These are phyloP conservation scores for Aricia agestis DNA, from an alignment of 1,140 invertebrate genomes.

Conservation along the genomic window DNA sequence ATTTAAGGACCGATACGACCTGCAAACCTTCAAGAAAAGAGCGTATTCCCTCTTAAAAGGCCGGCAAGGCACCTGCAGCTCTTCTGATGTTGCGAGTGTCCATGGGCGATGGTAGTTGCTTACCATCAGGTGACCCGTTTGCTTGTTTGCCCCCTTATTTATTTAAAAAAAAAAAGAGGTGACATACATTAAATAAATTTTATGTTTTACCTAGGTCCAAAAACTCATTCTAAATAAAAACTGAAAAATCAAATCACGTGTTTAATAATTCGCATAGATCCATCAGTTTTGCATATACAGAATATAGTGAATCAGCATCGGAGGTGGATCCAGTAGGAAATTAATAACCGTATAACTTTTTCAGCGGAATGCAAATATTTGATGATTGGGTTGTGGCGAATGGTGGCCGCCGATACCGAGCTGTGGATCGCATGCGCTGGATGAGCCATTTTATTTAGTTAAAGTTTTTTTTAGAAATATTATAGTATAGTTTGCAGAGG, in stretches of 20 bases:
- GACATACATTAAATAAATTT: no score
- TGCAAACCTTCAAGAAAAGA: no score
- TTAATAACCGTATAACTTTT: slow-evolving; percentile 75
- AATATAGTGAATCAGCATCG: slow-evolving; percentile 58
- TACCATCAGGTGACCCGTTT: no score
- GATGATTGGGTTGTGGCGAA: slow-evolving; percentile 62
- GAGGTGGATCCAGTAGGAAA: slow-evolving; percentile 66
- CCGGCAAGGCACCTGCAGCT: no score
- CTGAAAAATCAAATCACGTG: background rate
- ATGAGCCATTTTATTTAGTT: background rate
- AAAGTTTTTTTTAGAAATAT: slow-evolving; percentile 29
- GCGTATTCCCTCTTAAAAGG: no score
- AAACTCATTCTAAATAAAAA: background rate
- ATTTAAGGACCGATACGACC: no score
- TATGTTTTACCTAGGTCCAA: no score
- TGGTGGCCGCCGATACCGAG: slow-evolving; percentile 48
- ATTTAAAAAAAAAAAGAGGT: no score
- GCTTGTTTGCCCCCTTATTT: no score
- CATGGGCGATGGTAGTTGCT: no score
- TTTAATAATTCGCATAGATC: slow-evolving; percentile 36
- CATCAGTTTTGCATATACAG: slow-evolving; percentile 57
- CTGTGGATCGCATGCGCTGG: slow-evolving; percentile 26
- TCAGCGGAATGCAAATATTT: slow-evolving; percentile 71
- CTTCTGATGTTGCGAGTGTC: no score
- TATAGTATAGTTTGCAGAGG: no score